These are phyloP conservation scores for Orius insidiosus DNA, from an alignment of 1,140 invertebrate species.

Conservation along the genomic window DNA sequence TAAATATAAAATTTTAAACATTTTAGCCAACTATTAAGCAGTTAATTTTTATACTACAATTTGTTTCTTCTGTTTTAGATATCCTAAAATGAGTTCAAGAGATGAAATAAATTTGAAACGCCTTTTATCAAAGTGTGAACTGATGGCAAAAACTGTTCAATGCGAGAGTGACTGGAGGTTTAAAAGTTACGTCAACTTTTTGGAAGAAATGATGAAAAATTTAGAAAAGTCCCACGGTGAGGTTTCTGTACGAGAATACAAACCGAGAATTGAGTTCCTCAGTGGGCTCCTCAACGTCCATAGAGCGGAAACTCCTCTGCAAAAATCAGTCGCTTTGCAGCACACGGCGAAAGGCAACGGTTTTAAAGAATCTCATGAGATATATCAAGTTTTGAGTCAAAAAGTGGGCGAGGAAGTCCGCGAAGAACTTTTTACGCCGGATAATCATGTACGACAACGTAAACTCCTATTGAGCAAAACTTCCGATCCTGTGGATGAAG, in stretches of 20 bases:
- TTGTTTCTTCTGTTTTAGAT: too few relatives aligned
- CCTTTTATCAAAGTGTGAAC: neutral
- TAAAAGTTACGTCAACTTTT: neutral
- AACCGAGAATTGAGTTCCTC: neutral
- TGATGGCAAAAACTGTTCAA: neutral
- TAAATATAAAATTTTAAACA: too few relatives aligned
- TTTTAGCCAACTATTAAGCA: too few relatives aligned
- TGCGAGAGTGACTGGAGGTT: neutral
- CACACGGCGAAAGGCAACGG: neutral
- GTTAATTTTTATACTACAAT: too few relatives aligned
- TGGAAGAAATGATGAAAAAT: neutral
- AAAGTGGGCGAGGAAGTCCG: neutral
- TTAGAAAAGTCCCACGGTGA: neutral
- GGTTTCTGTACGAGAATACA: neutral
- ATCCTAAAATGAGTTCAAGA: neutral
- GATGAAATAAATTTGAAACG: neutral
- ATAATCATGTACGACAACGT: neutral
- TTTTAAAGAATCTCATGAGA: neutral
- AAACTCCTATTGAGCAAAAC: neutral
- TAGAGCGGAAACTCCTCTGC: neutral
- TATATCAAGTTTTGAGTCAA: neutral
- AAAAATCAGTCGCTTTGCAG: neutral
- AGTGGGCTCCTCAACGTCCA: neutral
- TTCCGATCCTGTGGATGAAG: slow-evolving; percentile 20
- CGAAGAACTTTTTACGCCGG: neutral